Evolutionary conservation across 37 sponge, comb jelly and placozoan species (phyloP).

Genomic region (Hormiphora californensis): DNA sequence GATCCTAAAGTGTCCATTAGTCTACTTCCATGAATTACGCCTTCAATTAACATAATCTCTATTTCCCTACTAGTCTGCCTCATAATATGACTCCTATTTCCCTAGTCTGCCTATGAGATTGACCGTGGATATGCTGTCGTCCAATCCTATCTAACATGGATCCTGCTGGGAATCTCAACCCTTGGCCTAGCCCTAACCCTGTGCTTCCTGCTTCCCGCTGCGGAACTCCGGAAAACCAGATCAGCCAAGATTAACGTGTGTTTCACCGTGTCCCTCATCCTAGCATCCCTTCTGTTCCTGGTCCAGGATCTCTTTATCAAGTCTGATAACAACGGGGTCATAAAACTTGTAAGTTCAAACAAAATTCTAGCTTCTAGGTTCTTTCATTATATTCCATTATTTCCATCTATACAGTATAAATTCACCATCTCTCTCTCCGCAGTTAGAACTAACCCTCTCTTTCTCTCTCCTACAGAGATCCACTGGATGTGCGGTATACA

Average conservation of each 20-base stretch:
- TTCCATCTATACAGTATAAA: not conserved
- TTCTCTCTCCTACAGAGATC: not conserved
- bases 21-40: too few relatives aligned
- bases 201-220: not conserved
- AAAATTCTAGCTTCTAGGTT: too few relatives aligned
- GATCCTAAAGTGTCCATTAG: too few relatives aligned
- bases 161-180: not conserved
- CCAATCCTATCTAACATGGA: not conserved
- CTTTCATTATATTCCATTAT: not conserved
- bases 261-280: not conserved
- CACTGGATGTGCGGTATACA: not conserved
- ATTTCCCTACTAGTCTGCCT: too few relatives aligned
- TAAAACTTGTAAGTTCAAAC: not conserved
- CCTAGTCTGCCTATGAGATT: not conserved
- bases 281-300: not conserved
- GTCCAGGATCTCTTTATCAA: not conserved
- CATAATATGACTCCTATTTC: too few relatives aligned
- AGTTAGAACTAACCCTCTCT: not conserved
- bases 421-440: too few relatives aligned
- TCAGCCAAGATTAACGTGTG: conserved; percentile 7
- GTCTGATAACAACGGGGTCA: not conserved
- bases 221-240: not conserved
- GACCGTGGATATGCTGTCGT: not conserved
- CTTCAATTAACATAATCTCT: too few relatives aligned
- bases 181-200: not conserved